Evolutionary conservation across 2,797 vertebrate species (phyloP).

Genomic region (Scolopax bukidnonensis): DNA sequence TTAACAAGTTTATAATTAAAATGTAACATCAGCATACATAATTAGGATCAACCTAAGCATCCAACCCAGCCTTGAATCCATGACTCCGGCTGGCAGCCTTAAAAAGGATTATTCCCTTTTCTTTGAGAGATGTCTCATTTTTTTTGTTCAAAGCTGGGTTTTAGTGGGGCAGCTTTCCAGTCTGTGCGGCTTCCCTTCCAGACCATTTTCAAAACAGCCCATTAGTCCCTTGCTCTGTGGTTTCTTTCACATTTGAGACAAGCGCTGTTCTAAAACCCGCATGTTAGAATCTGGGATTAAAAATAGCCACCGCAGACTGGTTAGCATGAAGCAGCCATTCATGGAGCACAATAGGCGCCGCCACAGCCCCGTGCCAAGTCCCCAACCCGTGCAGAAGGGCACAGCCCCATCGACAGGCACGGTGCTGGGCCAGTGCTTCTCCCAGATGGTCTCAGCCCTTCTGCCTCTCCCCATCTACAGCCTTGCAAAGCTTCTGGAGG

Average conservation of each 20-base stretch:
- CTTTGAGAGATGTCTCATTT: background rate
- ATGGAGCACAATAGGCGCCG: background rate
- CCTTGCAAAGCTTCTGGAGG: background rate
- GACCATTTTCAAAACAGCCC: constrained; percentile 51
- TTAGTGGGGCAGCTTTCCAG: constrained; percentile 46
- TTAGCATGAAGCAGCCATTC: constrained; percentile 59
- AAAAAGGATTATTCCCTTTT: constrained; percentile 8
- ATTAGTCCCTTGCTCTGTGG: constrained; percentile 62
- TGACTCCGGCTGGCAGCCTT: background rate
- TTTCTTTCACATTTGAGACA: constrained; percentile 60
- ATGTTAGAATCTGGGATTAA: constrained; percentile 56
- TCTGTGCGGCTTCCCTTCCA: constrained; percentile 30
- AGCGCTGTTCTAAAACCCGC: constrained; percentile 47
- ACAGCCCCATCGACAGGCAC: background rate
- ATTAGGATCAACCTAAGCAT: background rate
- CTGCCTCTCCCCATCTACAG: background rate
- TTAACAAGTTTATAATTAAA: constrained; percentile 13
- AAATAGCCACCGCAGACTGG: constrained; percentile 43
- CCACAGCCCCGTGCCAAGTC: background rate
- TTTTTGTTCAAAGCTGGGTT: background rate
- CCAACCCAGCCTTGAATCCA: constrained; percentile 6
- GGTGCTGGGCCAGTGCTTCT: background rate
- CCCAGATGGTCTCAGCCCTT: background rate
- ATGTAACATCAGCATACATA: background rate
- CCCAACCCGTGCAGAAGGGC: fast-evolving